phyloP scores from a whole-genome alignment of 1,140 invertebrate genomes.

The Bombus huntii region DNA sequence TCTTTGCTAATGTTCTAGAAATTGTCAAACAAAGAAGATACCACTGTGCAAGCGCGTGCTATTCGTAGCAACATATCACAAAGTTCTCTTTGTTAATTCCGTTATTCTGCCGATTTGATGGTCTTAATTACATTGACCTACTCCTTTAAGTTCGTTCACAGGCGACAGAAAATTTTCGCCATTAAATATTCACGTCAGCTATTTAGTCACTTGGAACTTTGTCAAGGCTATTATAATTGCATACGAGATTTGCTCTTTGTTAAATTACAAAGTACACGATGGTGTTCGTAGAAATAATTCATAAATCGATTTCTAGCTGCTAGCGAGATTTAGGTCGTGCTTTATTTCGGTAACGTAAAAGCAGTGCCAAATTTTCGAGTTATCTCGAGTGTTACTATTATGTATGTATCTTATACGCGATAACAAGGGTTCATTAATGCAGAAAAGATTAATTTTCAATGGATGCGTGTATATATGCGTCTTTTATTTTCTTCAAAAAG shows the following conservation, averaged over 20 bases:
- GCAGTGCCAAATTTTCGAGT: conserved; percentile 40
- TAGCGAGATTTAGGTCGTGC: conserved; percentile 35
- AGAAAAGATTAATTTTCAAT: not conserved
- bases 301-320: conserved; percentile 5
- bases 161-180: not conserved
- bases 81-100: not conserved
- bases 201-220: not conserved
- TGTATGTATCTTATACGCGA: not conserved
- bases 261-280: not conserved
- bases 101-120: not conserved
- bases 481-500: not conserved
- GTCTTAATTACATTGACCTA: not conserved
- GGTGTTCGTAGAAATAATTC: conserved; percentile 4
- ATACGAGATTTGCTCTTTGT: not conserved
- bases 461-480: not conserved
- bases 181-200: not conserved
- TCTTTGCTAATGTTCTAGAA: not conserved
- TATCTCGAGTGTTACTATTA: too few relatives aligned
- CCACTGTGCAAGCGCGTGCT: not conserved
- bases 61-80: not conserved
- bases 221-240: not conserved
- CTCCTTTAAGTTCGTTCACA: not conserved
- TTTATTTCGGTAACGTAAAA: conserved; percentile 53
- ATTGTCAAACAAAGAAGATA: not conserved
- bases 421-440: not conserved